Evolutionary conservation across 2,888 invertebrate species (phyloP), one percentile per base, ranked within the genome.

Genomic region (Nymphalis c-album): DNA sequence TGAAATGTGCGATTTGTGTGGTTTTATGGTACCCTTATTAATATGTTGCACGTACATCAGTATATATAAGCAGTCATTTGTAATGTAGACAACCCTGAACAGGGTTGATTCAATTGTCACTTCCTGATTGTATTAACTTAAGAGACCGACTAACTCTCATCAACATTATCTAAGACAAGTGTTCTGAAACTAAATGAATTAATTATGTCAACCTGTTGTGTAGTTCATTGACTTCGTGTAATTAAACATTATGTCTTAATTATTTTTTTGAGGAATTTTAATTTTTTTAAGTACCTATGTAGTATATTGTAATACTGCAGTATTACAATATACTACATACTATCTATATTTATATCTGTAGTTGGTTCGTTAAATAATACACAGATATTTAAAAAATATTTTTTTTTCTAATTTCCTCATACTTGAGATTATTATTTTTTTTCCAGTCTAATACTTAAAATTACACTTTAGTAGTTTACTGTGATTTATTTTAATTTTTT

Each of bases 91-190:
- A 73, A 46, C 87, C 88, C 88, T 87, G 78, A 67, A 71, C 64
- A 75, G 67, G 71, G 74, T 76, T 88, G 87, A 88, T 87, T 85
- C 87, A 91, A 90, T 90, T 88, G 87, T 82, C 86, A 74, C 83
- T 88, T 91, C 90, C 91, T 90, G 78, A 85, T 88, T 88, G 80
- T 74, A 81, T 78, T 80, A 80, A 77, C 72, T 74, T 70, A 69
- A 72, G 70, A 71, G 69, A 70, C 67, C 66, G 64, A 69, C 70
- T 35, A 62, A 61, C 69, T 64, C 70, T 47, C 63, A 46, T 51
- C 63, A 63, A 71, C 72, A 73, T 73, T 73, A 77, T 74, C 63
- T 72, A 70, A 71, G 78, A 74, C 75, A 75, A 77, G 74, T 74
- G 72, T 75, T 72, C 75, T 69, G 72, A 63, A 70, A 71, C 64